phyloP scores from a whole-genome alignment of 2,888 invertebrate genomes.

The Catocala sponsa region DNA sequence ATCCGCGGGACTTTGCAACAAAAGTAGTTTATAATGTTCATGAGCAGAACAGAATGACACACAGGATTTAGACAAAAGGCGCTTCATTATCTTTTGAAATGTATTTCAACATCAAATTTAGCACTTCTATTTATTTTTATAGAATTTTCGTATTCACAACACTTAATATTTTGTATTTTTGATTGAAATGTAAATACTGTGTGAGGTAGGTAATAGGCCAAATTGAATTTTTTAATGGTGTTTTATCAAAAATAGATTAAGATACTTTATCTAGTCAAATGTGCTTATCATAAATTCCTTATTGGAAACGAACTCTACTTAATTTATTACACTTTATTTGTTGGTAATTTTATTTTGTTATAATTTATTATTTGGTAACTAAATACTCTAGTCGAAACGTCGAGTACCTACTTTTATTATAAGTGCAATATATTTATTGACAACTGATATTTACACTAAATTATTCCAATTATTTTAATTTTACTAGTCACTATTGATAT shows the following conservation, averaged over 20 bases:
- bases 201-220: constrained; percentile 32
- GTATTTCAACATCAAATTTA: constrained; percentile 9
- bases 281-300: constrained; percentile 47
- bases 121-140: constrained; percentile 32
- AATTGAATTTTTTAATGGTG: constrained; percentile 40
- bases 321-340: constrained; percentile 54
- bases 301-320: constrained; percentile 47
- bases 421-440: constrained; percentile 81
- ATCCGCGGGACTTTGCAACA: constrained; percentile 11
- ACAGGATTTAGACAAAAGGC: background rate
- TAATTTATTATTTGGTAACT: constrained; percentile 51
- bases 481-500: constrained; percentile 55
- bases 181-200: constrained; percentile 40
- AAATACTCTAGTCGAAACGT: constrained; percentile 59
- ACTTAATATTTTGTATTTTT: constrained; percentile 25
- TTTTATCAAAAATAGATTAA: constrained; percentile 40
- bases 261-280: constrained; percentile 58
- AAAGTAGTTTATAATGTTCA: constrained; percentile 5
- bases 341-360: constrained; percentile 62
- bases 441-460: constrained; percentile 63
- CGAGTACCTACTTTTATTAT: constrained; percentile 47
- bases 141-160: constrained; percentile 15
- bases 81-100: constrained; percentile 6
- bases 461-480: constrained; percentile 56
- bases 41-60: background rate